Percentiles rank a stretch among this genome's conserved stretches.
phyloP scores from a whole-genome alignment of 2,888 invertebrate species.

The Apotomis betuletana region DNA sequence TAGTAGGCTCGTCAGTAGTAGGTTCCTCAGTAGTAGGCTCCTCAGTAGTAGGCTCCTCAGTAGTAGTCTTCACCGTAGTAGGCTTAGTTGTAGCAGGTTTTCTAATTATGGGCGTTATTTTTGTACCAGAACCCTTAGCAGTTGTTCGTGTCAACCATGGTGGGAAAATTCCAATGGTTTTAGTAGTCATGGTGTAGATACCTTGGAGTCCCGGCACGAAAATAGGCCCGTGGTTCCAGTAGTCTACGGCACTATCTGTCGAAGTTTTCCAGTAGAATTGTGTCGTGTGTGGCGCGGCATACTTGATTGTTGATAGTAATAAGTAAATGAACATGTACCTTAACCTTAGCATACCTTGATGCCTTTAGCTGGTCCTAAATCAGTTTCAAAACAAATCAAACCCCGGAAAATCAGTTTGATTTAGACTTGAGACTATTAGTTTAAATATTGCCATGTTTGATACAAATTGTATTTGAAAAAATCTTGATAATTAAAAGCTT shows the following conservation, averaged over 20 bases:
- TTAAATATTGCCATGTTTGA: too few relatives aligned
- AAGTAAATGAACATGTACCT: background rate
- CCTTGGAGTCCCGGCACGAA: slow-evolving; percentile 2
- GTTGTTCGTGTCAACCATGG: slow-evolving; percentile 8
- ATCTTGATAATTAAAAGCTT: too few relatives aligned
- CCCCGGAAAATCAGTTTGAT: too few relatives aligned
- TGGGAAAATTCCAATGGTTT: background rate
- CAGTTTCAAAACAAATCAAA: too few relatives aligned
- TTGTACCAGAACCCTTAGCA: background rate
- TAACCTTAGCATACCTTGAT: slow-evolving; percentile 1
- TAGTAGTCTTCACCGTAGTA: background rate
- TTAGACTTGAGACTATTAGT: too few relatives aligned
- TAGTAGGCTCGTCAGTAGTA: too few relatives aligned
- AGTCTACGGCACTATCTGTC: background rate
- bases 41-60: background rate
- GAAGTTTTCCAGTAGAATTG: slow-evolving; percentile 1
- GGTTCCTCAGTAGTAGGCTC: too few relatives aligned
- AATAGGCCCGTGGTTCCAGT: slow-evolving; percentile 22
- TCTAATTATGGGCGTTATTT: too few relatives aligned
- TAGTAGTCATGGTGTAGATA: background rate
- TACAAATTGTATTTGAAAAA: too few relatives aligned
- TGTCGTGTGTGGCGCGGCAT: background rate
- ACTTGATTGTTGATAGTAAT: background rate
- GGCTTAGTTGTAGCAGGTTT: too few relatives aligned
- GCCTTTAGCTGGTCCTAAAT: too few relatives aligned